phyloP scores from a whole-genome alignment of 2,797 vertebrate genomes.

The Liasis olivaceus region DNA sequence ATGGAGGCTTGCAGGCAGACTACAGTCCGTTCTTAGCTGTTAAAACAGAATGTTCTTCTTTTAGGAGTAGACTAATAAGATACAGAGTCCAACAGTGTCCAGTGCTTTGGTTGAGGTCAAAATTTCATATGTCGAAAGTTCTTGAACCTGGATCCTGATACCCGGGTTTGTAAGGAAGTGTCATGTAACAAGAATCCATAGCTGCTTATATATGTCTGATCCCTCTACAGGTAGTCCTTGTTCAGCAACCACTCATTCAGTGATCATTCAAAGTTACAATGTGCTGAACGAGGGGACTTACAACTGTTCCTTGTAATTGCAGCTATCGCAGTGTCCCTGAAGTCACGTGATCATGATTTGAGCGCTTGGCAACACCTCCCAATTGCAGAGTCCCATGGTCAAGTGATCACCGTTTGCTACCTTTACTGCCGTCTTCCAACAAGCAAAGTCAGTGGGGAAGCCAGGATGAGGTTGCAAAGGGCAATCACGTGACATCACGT shows the following conservation, averaged over 20 bases:
- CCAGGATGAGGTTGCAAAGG: neutral
- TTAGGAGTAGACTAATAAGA: neutral
- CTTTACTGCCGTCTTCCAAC: neutral
- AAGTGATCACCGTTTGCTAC: neutral
- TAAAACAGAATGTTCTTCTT: neutral
- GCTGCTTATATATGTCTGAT: neutral
- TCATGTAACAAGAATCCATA: neutral
- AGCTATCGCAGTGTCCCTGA: neutral
- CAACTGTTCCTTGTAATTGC: neutral
- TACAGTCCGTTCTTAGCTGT: neutral
- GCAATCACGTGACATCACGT: neutral
- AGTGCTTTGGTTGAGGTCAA: neutral
- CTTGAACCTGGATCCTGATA: neutral
- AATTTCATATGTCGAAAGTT: neutral
- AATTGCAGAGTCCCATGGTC: neutral
- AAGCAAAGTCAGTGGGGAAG: neutral
- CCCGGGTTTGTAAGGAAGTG: neutral
- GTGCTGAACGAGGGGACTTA: neutral
- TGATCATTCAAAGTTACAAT: neutral
- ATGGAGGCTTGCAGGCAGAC: neutral
- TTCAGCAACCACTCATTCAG: neutral
- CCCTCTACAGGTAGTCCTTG: neutral
- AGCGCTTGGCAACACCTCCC: neutral
- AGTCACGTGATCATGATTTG: neutral
- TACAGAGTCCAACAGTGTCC: neutral